Conservation (phyloP, 2,888 invertebrate species). For the Dolomedes plantarius region DNA sequence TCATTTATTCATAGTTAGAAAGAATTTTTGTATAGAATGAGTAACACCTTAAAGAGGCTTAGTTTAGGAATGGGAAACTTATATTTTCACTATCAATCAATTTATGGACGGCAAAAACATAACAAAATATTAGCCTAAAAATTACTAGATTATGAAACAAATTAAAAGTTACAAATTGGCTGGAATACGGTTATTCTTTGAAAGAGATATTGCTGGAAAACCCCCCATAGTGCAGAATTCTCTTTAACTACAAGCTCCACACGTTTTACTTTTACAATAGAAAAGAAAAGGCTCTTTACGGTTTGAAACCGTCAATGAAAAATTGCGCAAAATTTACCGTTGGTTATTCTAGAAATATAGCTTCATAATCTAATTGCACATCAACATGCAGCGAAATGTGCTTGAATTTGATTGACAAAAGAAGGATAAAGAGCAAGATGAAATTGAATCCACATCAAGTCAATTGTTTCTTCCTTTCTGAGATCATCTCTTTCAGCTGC, state of each 20-base stretch:
- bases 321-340: conserved; percentile 26
- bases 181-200: conserved; percentile 64
- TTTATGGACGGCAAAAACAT: conserved; percentile 67
- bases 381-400: conserved; percentile 55
- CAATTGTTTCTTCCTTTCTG: conserved; percentile 27
- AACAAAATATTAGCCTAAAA: conserved; percentile 35
- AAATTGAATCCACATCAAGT: conserved; percentile 40
- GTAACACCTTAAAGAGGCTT: conserved; percentile 20
- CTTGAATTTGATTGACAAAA: conserved; percentile 35
- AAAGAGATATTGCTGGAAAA: conserved; percentile 45
- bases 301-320: conserved; percentile 32
- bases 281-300: conserved; percentile 34
- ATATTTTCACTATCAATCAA: conserved; percentile 18
- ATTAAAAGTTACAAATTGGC: conserved; percentile 55
- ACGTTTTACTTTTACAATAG: conserved; percentile 43
- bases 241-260: conserved; percentile 61
- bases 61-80: conserved; percentile 33
- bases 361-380: conserved; percentile 46
- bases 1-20: conserved; percentile 38
- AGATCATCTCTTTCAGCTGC: conserved; percentile 31
- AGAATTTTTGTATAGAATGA: conserved; percentile 40
- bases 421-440: conserved; percentile 42
- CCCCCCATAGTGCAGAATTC: conserved; percentile 32
- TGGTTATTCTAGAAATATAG: conserved; percentile 46
- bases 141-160: conserved; percentile 61